These are phyloP conservation scores for Stenopsyche tienmushanensis DNA, from an alignment of 1,140 invertebrate species.

Conservation along the genomic window DNA sequence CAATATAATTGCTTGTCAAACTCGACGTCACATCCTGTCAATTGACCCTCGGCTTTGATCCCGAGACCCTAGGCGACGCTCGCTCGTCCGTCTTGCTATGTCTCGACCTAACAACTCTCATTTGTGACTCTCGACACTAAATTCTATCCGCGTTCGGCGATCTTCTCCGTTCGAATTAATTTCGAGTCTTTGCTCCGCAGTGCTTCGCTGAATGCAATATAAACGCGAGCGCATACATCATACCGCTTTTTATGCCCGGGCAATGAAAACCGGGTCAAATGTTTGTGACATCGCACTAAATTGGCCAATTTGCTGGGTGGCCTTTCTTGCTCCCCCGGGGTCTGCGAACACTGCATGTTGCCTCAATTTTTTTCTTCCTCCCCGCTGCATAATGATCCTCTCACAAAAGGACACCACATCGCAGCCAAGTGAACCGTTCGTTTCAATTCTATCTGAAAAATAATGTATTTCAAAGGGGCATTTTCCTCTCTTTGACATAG, in stretches of 20 bases:
- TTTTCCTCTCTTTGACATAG: no score
- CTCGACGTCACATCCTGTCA: conserved; percentile 16
- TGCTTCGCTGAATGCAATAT: no score
- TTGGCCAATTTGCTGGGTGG: neutral
- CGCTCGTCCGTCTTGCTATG: neutral
- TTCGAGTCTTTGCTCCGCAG: no score
- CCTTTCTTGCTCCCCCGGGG: neutral
- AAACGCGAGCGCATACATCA: no score
- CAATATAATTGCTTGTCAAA: neutral
- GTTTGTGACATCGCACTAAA: neutral
- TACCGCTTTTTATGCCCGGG: no score
- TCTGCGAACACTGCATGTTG: neutral
- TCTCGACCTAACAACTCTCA: no score
- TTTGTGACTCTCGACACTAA: no score
- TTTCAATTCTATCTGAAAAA: no score
- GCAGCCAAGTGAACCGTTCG: no score
- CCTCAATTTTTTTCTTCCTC: neutral
- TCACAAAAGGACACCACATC: neutral
- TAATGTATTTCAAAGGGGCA: no score
- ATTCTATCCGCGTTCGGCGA: no score
- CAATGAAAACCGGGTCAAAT: neutral
- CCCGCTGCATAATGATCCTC: neutral
- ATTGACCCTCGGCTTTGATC: neutral
- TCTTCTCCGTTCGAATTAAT: no score
- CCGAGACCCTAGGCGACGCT: neutral